phyloP scores from a whole-genome alignment of 2,888 invertebrate species.

The Cantharis flavilabris region DNA sequence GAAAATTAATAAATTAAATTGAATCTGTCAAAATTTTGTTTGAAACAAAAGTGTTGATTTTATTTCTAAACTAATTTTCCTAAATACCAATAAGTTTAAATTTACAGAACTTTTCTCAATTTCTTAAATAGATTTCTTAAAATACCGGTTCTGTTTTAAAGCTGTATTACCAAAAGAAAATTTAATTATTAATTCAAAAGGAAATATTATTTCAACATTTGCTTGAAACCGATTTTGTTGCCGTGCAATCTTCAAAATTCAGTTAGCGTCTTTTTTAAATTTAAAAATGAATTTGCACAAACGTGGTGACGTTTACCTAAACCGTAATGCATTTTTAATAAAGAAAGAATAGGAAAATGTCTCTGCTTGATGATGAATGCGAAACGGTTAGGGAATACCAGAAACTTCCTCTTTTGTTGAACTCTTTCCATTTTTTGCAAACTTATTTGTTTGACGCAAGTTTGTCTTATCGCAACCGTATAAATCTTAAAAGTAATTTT shows the following conservation, averaged over 20 bases:
- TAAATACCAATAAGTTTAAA: no score
- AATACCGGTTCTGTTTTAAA: no score
- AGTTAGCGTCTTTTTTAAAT: neutral
- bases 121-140: no score
- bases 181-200: no score
- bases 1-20: no score
- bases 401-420: slow-evolving; percentile 5
- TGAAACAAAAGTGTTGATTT: no score
- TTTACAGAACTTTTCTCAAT: no score
- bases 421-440: slow-evolving; percentile 6
- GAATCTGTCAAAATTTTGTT: no score
- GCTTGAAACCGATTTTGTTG: neutral
- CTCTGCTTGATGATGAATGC: slow-evolving; percentile 11
- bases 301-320: slow-evolving; percentile 4
- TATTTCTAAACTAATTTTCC: no score
- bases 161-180: no score
- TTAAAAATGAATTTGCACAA: neutral
- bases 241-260: neutral
- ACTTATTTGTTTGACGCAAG: slow-evolving; percentile 11
- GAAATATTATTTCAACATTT: no score
- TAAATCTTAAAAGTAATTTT: slow-evolving; percentile 17
- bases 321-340: slow-evolving; percentile 13
- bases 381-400: slow-evolving; percentile 9
- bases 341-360: slow-evolving; percentile 3
- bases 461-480: slow-evolving; percentile 8